These are phyloP conservation scores for Serripes groenlandicus DNA, from an alignment of 2,888 invertebrate species.

Conservation along the genomic window DNA sequence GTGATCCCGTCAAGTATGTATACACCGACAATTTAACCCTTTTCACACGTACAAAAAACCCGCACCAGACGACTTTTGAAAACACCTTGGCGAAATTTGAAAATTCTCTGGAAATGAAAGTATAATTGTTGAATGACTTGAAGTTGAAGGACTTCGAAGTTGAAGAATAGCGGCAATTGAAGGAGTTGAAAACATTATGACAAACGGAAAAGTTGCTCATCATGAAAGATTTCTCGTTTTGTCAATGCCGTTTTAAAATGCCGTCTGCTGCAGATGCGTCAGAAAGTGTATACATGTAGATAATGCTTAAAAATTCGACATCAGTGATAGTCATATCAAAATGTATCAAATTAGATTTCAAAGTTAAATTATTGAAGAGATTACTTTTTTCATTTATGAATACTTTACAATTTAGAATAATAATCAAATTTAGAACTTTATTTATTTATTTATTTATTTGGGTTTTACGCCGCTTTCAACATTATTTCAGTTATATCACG, in stretches of 20 bases:
- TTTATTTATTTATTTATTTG: no score
- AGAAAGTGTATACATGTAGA: background rate
- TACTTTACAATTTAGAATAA: no score
- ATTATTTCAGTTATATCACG: background rate
- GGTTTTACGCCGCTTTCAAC: no score
- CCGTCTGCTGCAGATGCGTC: background rate
- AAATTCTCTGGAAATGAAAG: background rate
- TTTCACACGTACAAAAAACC: background rate
- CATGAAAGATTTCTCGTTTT: background rate
- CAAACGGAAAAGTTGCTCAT: background rate
- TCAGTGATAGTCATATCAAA: no score
- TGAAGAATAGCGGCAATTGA: background rate
- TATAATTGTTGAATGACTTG: background rate
- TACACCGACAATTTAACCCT: background rate
- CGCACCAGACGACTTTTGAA: background rate
- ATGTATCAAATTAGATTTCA: no score
- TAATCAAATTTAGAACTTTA: no score
- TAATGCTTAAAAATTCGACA: background rate
- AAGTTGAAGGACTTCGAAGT: background rate
- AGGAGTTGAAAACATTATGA: background rate
- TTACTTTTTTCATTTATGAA: background rate
- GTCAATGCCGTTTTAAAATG: background rate
- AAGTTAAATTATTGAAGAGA: background rate
- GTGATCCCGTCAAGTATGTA: no score
- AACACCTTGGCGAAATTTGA: background rate